Base-by-base conservation (phyloP, 2,888 invertebrate genomes). In the Myathropa florea region DNA sequence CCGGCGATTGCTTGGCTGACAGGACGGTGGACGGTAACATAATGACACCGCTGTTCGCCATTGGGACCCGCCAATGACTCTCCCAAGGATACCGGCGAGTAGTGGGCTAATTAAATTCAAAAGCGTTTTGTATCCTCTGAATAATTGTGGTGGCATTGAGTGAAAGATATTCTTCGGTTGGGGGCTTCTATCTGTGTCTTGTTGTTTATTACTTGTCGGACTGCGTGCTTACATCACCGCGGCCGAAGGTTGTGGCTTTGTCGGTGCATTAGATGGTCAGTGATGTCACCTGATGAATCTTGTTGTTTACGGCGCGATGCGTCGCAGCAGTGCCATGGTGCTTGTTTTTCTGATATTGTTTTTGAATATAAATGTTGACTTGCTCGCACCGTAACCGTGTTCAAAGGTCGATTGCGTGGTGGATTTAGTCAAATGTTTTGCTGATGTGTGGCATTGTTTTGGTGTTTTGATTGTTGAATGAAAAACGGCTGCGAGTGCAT, bases 61-160 rank as follows among this genome's bases (percentile, higher is more conserved):
- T 65, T 72, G 39, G 30, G 26, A 36, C 30, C 60, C 55, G 26
- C 60, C 61, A 61, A 67, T 68, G 26, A 46, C 59, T 68, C 67
- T 30, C 21, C 60, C 81, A 85, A 81, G 85, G 85, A 77, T 85
- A 61, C 23, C 60, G 60, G 61, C 60, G 46, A 65, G 46, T 55
- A 76, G 59, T 68, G 64, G 64, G 23, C 73, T 75, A 80, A 80
- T 84, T 76, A 60, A 71, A 65, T 60, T 73, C 21, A 64, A 68
- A 77, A 61, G 7, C 14, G 39, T 33, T 81, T 63, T 63, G 26
- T 59, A 24, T 57, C 33, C 2, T 24, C 14, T 53, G 30, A 64
- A 70, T 59, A 79, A 60, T 79, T 79, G 60, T 30, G 65, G 28
- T 79, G 73, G 57, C 78, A 83, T 83, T 83, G 72, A 72, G 24